phyloP scores from a whole-genome alignment of 2,113 vertebrate genomes.

The Gulo gulo region DNA sequence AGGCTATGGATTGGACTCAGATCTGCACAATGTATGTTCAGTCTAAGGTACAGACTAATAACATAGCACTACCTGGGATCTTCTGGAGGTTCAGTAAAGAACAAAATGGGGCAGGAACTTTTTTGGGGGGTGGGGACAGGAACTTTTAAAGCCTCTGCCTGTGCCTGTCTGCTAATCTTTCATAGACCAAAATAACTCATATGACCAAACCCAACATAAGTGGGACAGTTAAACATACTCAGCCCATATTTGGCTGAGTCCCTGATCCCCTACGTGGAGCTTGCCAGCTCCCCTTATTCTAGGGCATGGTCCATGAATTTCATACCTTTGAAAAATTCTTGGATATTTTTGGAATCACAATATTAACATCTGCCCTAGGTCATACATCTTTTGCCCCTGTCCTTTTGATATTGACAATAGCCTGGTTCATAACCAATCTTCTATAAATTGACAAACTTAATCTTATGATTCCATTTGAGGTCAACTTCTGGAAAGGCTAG shows the following conservation, averaged over 20 bases:
- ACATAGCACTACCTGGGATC: not conserved
- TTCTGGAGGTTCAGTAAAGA: not conserved
- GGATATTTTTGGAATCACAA: not conserved
- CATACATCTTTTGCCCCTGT: not conserved
- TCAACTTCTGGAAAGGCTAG: not conserved
- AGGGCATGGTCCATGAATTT: not conserved
- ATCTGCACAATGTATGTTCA: not conserved
- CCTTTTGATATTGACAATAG: not conserved
- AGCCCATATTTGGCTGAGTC: not conserved
- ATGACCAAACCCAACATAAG: not conserved
- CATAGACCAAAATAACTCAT: not conserved
- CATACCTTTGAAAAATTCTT: not conserved
- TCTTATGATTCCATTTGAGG: not conserved
- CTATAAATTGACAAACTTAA: not conserved
- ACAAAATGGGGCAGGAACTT: not conserved
- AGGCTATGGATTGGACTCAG: not conserved
- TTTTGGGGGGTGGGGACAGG: no score
- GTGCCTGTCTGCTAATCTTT: not conserved
- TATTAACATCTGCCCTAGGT: not conserved
- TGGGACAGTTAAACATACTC: not conserved
- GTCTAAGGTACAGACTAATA: not conserved
- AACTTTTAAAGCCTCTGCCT: not conserved
- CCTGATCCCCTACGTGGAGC: not conserved
- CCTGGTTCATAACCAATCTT: not conserved
- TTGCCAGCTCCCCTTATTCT: not conserved